Conservation (phyloP, 2,797 vertebrate genomes). For the Oophaga sylvatica region DNA sequence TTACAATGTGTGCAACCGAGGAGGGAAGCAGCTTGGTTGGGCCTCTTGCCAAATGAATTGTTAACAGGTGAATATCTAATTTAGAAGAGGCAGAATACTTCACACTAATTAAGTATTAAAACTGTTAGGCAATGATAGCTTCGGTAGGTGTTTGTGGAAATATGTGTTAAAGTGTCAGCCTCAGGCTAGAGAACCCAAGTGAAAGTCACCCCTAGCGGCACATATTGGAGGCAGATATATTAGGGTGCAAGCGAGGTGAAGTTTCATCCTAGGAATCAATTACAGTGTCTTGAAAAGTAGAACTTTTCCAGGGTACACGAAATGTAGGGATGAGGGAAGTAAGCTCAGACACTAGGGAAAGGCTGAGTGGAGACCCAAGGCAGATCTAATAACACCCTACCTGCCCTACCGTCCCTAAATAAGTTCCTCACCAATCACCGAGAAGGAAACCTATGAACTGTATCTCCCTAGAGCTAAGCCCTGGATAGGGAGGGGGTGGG, state of each 20-base stretch:
- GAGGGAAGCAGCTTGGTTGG: slow-evolving; percentile 15
- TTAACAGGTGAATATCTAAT: slow-evolving; percentile 28
- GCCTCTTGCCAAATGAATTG: slow-evolving; percentile 21
- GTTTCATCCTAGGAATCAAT: background rate
- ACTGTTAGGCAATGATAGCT: slow-evolving; percentile 13
- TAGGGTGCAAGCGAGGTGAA: no score
- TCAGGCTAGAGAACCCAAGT: background rate
- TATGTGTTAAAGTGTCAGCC: background rate
- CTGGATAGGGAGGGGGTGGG: no score
- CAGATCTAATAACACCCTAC: no score
- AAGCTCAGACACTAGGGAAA: no score
- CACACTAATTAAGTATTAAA: slow-evolving; percentile 11
- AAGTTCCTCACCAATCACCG: no score
- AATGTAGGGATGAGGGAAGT: no score
- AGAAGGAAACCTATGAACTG: no score
- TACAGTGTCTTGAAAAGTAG: background rate
- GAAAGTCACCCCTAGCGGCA: background rate
- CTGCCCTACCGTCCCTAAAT: no score
- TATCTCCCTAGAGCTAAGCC: no score
- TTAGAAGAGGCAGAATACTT: slow-evolving; percentile 25
- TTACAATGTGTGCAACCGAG: slow-evolving; percentile 62
- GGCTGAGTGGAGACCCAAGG: no score
- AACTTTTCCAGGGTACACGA: no score
- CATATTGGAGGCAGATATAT: background rate
- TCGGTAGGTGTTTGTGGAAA: background rate